A percentile compares a stretch with the other conserved stretches of the same genome.
Evolutionary conservation across 2,113 vertebrate species (phyloP).

Genomic region (Bostrychus sinensis): DNA sequence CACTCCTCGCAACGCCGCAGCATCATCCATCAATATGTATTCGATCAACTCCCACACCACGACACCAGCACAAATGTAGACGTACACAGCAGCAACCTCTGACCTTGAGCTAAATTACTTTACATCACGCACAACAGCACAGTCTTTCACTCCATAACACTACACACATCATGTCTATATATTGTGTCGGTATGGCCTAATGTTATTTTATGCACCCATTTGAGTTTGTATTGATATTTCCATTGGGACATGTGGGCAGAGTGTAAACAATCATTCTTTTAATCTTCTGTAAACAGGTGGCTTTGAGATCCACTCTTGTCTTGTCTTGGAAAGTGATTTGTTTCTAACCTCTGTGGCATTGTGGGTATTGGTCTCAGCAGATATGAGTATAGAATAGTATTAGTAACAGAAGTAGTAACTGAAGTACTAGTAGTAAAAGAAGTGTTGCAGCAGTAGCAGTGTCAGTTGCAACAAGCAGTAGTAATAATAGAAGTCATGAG

Average conservation of each 20-base stretch:
- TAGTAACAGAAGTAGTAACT: too few species aligned
- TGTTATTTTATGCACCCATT: conserved; percentile 30
- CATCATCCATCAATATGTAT: conserved; percentile 61
- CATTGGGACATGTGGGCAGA: conserved; percentile 33
- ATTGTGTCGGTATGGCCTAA: not conserved
- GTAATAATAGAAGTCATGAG: too few species aligned
- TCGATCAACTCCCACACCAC: conserved; percentile 53
- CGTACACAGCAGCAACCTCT: conserved; percentile 44
- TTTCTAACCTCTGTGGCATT: too few species aligned
- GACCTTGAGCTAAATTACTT: conserved; percentile 46
- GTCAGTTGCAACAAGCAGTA: too few species aligned
- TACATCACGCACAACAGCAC: conserved; percentile 17
- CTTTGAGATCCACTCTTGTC: conserved; percentile 46
- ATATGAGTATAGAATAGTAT: too few species aligned
- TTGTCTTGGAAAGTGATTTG: too few species aligned
- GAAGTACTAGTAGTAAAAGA: too few species aligned
- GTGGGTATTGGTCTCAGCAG: too few species aligned
- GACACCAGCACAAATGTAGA: conserved; percentile 27
- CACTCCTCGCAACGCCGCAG: conserved; percentile 59
- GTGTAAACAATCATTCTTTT: conserved; percentile 18
- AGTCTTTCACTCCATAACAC: conserved; percentile 30
- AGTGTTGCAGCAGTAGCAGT: too few species aligned
- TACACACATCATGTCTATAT: conserved; percentile 11
- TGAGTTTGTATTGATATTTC: conserved; percentile 59
- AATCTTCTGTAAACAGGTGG: conserved; percentile 26